Percentiles rank a stretch among this genome's conserved stretches.
Conservation (phyloP, 2,888 invertebrate genomes). For the Eilema depressum region DNA sequence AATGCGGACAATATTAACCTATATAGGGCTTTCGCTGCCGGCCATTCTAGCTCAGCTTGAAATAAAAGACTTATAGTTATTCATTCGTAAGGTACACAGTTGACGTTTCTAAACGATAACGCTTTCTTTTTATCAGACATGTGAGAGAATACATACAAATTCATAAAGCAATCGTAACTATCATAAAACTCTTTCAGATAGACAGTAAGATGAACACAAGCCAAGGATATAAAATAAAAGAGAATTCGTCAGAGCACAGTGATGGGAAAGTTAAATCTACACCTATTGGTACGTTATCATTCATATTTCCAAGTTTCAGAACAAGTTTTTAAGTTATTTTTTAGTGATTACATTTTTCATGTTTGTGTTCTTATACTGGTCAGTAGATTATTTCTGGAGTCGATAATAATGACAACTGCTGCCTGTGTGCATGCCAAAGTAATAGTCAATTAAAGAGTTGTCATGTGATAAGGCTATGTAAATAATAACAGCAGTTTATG, state of each 20-base stretch:
- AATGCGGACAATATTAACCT: constrained; percentile 42
- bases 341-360: neutral
- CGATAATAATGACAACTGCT: neutral
- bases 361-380: neutral
- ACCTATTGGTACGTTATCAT: constrained; percentile 71
- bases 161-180: neutral
- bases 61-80: constrained; percentile 25
- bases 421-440: neutral
- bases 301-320: neutral
- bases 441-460: neutral
- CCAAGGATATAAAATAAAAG: constrained; percentile 74
- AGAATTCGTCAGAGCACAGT: constrained; percentile 63
- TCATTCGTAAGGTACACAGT: constrained; percentile 4
- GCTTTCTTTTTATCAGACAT: neutral
- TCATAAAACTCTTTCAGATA: constrained; percentile 31
- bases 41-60: constrained; percentile 40
- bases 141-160: neutral
- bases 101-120: neutral
- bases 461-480: neutral
- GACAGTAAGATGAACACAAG: constrained; percentile 67
- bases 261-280: constrained; percentile 77
- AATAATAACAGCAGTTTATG: neutral
- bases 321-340: neutral
- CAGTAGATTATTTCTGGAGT: neutral
- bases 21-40: constrained; percentile 39